A percentile compares a stretch with the other conserved stretches of the same genome.
phyloP scores from a whole-genome alignment of 1,140 invertebrate genomes.

The Megathymus violae region DNA sequence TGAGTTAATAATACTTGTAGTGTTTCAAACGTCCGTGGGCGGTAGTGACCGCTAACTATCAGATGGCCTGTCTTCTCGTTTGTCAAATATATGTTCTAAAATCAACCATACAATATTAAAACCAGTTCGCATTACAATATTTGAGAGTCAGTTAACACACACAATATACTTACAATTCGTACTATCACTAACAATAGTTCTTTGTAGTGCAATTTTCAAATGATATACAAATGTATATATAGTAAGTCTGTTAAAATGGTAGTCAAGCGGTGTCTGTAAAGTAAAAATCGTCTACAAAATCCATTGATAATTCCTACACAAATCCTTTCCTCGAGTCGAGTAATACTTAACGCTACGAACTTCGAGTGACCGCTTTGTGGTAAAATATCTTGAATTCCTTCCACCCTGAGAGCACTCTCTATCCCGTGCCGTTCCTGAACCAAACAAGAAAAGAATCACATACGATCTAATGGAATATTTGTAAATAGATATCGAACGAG shows the following conservation, averaged over 20 bases:
- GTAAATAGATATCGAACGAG: neutral
- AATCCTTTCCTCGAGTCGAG: slow-evolving; percentile 13
- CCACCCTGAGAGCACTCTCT: slow-evolving; percentile 12
- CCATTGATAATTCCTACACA: slow-evolving; percentile 7
- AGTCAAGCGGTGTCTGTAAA: neutral
- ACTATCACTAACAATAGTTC: too few species aligned
- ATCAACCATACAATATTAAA: too few species aligned
- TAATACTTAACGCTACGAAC: slow-evolving; percentile 5
- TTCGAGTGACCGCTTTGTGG: slow-evolving; percentile 29
- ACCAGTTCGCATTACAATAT: too few species aligned
- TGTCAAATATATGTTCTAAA: too few species aligned
- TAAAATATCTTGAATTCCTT: slow-evolving; percentile 23
- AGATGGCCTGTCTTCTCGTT: too few species aligned
- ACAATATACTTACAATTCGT: too few species aligned
- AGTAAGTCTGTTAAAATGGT: too few species aligned
- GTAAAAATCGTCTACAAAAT: neutral
- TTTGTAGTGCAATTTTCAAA: too few species aligned
- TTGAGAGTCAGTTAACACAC: neutral
- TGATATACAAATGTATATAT: too few species aligned
- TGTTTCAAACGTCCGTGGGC: too few species aligned
- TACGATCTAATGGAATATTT: neutral
- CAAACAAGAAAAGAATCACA: neutral
- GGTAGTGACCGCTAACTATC: too few species aligned
- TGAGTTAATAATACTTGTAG: too few species aligned
- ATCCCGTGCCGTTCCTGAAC: neutral